Conservation (phyloP, 2,888 invertebrate species). For the Anoncus sp. region DNA sequence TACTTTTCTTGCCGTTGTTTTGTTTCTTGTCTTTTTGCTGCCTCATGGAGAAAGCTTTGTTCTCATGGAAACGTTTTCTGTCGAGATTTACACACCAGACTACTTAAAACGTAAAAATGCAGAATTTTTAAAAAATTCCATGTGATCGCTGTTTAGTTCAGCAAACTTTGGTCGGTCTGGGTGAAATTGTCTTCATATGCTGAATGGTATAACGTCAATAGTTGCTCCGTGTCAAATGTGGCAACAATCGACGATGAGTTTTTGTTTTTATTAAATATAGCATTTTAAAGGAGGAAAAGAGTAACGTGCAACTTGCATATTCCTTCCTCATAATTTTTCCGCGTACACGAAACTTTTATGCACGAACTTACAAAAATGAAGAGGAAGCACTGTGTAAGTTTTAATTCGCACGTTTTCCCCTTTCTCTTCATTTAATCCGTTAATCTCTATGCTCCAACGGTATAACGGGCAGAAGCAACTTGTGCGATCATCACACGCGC, state of each 20-base stretch:
- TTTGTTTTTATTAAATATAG: too few species aligned
- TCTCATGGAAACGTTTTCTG: not conserved
- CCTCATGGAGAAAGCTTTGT: not conserved
- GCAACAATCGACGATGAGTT: too few species aligned
- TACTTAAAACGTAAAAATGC: too few species aligned
- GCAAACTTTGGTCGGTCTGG: too few species aligned
- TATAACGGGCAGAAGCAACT: conserved; percentile 25
- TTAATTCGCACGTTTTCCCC: not conserved
- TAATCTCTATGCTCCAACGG: conserved; percentile 18
- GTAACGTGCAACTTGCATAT: not conserved
- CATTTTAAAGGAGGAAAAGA: too few species aligned
- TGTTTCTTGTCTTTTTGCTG: not conserved
- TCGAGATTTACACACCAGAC: not conserved
- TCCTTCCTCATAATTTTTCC: not conserved
- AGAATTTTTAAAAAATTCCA: not conserved
- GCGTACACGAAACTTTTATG: too few species aligned
- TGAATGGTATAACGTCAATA: too few species aligned
- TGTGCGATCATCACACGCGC: conserved; percentile 37
- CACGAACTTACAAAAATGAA: not conserved
- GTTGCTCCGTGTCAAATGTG: too few species aligned
- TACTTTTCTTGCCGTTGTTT: conserved; percentile 4
- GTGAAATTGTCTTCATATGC: too few species aligned
- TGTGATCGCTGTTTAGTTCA: too few species aligned
- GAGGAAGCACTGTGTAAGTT: not conserved
- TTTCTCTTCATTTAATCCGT: conserved; percentile 26